phyloP scores from a whole-genome alignment of 2,797 vertebrate genomes.

The Lindbergichthys nudifrons region DNA sequence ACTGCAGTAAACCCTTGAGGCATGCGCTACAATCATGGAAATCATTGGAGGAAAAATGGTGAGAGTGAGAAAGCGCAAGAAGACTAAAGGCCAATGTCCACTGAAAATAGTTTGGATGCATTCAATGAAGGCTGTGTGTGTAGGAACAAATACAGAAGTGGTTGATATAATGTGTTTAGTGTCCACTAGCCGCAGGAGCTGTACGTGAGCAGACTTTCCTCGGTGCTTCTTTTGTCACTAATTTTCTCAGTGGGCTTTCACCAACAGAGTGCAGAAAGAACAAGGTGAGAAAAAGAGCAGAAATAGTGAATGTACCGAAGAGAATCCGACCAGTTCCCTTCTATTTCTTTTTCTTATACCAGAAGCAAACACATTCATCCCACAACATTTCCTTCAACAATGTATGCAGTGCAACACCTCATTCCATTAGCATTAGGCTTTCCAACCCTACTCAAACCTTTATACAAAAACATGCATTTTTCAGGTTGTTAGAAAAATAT shows the following conservation, averaged over 20 bases:
- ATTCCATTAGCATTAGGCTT: conserved; percentile 33
- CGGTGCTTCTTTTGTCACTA: background rate
- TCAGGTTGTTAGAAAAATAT: too few species aligned
- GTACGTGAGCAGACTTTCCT: background rate
- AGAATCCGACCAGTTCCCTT: conserved; percentile 29
- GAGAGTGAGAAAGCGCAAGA: conserved; percentile 41
- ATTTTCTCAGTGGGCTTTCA: background rate
- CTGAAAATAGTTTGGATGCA: conserved; percentile 40
- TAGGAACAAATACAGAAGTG: conserved; percentile 28
- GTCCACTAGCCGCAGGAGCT: conserved; percentile 6
- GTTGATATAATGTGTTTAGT: conserved; percentile 22
- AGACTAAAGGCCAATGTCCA: conserved; percentile 54
- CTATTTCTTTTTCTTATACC: conserved; percentile 35
- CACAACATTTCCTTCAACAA: conserved; percentile 41
- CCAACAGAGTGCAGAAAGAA: background rate
- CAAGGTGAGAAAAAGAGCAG: background rate
- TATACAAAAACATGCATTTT: too few species aligned
- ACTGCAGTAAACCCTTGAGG: conserved; percentile 61
- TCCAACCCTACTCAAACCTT: conserved; percentile 11
- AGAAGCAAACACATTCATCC: conserved; percentile 43
- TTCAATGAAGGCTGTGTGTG: conserved; percentile 23
- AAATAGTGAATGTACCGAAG: background rate
- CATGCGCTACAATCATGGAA: conserved; percentile 62
- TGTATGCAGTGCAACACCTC: conserved; percentile 46
- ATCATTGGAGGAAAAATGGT: conserved; percentile 48